phyloP scores from a whole-genome alignment of 2,888 invertebrate species.

The Octodonta nipae region DNA sequence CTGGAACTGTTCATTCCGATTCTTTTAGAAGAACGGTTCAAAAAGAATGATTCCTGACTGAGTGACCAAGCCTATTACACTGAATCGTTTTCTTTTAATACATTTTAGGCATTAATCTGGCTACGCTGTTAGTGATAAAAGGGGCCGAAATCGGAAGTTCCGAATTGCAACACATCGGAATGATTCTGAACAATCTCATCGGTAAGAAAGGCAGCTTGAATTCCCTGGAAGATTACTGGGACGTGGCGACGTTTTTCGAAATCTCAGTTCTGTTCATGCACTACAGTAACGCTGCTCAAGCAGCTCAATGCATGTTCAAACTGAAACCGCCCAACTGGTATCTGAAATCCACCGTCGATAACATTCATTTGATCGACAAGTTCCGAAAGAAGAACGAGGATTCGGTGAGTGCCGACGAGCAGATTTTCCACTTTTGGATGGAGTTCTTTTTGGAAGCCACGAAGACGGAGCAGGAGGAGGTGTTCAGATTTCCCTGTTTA shows the following conservation, averaged over 20 bases:
- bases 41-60: too few relatives aligned
- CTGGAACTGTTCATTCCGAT: too few relatives aligned
- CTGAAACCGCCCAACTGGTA: slow-evolving; percentile 87
- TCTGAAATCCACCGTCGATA: slow-evolving; percentile 57
- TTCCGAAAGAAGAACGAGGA: slow-evolving; percentile 76
- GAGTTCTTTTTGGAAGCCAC: slow-evolving; percentile 95
- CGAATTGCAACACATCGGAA: slow-evolving; percentile 81
- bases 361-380: slow-evolving; percentile 62
- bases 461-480: slow-evolving; percentile 62
- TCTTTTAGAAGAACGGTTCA: too few relatives aligned
- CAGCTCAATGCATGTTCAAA: slow-evolving; percentile 74
- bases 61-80: too few relatives aligned
- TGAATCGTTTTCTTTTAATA: too few relatives aligned
- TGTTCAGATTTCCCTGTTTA: slow-evolving; percentile 80
- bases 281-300: slow-evolving; percentile 91
- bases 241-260: slow-evolving; percentile 96
- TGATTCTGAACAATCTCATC: slow-evolving; percentile 91
- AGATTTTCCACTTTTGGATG: slow-evolving; percentile 90
- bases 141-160: slow-evolving; percentile 90
- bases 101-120: slow-evolving; percentile 72
- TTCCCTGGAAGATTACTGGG: slow-evolving; percentile 94
- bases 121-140: slow-evolving; percentile 88
- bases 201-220: slow-evolving; percentile 93
- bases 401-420: slow-evolving; percentile 63
- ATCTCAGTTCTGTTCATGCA: slow-evolving; percentile 95